Conservation (phyloP, 2,797 vertebrate species). For the Peromyscus eremicus region DNA sequence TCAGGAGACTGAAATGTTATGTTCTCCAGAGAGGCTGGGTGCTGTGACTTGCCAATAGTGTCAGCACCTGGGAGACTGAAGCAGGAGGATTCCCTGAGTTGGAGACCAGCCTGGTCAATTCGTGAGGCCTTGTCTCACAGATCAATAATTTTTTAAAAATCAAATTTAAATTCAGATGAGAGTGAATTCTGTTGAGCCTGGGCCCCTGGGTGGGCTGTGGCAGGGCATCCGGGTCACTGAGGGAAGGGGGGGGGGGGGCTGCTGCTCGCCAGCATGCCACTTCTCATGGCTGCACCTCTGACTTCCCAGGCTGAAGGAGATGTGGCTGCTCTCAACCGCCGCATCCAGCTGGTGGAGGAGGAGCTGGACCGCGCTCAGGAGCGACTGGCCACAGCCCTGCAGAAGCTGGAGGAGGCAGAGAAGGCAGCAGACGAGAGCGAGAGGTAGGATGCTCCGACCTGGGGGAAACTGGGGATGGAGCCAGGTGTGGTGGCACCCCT, state of each 20-base stretch:
- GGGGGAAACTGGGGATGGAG: background rate
- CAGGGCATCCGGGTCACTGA: accelerated
- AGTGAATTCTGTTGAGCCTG: background rate
- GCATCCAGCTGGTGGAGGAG: conserved; percentile 99
- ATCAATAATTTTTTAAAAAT: background rate
- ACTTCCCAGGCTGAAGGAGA: conserved; percentile 95
- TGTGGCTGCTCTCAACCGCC: conserved; percentile 96
- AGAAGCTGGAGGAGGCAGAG: conserved; percentile 99
- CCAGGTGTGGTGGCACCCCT: background rate
- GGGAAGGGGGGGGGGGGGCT: background rate
- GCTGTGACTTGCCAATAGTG: background rate
- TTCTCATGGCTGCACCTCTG: accelerated
- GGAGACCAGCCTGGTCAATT: background rate
- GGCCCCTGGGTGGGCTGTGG: background rate
- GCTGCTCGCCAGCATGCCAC: background rate
- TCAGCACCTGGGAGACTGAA: background rate
- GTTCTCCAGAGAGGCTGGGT: background rate
- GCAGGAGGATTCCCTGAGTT: background rate
- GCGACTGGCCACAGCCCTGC: conserved; percentile 95
- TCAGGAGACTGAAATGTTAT: background rate
- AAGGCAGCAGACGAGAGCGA: conserved; percentile 99
- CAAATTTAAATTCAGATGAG: background rate
- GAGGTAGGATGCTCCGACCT: conserved; percentile 88
- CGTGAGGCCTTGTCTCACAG: background rate
- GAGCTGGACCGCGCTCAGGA: conserved; percentile 99